Evolutionary conservation across 1,140 invertebrate species (phyloP), one percentile per base, ranked within the genome.

Genomic region (Drepana arcuata): DNA sequence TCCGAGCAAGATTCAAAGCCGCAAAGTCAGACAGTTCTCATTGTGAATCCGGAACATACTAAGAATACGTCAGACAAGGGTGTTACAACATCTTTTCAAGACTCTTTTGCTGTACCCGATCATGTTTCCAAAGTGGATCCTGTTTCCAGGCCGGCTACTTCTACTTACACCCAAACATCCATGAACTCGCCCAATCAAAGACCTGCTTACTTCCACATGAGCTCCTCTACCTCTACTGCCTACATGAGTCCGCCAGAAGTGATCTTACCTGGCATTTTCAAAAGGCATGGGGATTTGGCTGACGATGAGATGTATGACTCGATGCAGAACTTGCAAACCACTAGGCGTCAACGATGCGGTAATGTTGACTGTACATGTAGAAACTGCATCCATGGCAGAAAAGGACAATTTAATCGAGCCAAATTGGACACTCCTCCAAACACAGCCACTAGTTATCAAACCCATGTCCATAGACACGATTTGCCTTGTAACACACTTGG

Each of bases 161-260:
- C 74, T 1, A 63, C 62, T 0, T 73, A 60, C 32, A 78, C 74
- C 0, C 78, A 82, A 48, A 82, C 77, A 7, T 56, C 56, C 7
- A 52, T 57, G 16, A 71, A 40, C 38, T 77, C 65, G 16, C 64
- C 65, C 5, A 54, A 54, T 32, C 53, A 52, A 11, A 59, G 58
- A 48, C 77, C 72, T 23, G 41, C 56, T 12, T 70, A 57, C 38
- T 56, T 78, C 33, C 71, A 78, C 16, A 77, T 81, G 60, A 84
- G 74, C 50, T 81, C 83, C 2, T 80, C 82, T 6, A 81, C 78
- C 11, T 84, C 83, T 2, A 84, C 83, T 5, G 65, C 78, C 0
- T 84, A 84, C 29, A 70, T 84, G 74, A 84, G 80, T 38, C 83
- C 80, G 5, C 83, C 83, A 15, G 83, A 84, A 31, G 33, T 71